These are phyloP conservation scores for Clunio marinus DNA, from an alignment of 2,888 invertebrate genomes.

Conservation along the genomic window DNA sequence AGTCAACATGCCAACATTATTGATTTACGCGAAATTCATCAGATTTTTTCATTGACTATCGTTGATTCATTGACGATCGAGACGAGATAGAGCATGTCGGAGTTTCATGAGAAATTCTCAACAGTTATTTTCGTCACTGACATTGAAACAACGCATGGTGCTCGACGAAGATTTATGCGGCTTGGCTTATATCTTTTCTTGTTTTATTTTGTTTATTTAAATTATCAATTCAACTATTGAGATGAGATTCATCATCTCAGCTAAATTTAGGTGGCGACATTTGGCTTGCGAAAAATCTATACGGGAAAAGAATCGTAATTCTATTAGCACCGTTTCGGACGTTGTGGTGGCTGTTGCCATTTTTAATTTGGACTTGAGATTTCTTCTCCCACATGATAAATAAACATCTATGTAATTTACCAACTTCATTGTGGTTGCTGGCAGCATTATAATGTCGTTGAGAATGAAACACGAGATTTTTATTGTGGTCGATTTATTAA, in stretches of 20 bases:
- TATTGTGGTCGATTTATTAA: no score
- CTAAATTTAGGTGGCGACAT: conserved; percentile 12
- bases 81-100: no score
- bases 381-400: conserved; percentile 3
- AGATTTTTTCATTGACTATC: background rate
- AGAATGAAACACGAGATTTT: no score
- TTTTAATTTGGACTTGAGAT: no score
- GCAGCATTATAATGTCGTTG: no score
- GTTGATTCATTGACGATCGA: background rate
- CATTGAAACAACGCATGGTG: background rate
- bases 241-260: conserved; percentile 4
- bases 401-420: background rate
- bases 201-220: conserved; percentile 14
- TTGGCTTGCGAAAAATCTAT: conserved; percentile 20
- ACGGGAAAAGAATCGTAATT: background rate
- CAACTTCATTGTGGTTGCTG: background rate
- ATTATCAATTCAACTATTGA: conserved; percentile 11
- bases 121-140: background rate
- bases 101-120: background rate
- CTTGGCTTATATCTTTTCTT: no score
- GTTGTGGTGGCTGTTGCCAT: background rate
- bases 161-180: background rate
- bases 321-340: background rate
- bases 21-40: conserved; percentile 1
- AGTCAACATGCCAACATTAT: background rate